Percentiles rank a stretch among this genome's conserved stretches.
phyloP scores from a whole-genome alignment of 1,140 invertebrate species.

The Drusus annulatus region DNA sequence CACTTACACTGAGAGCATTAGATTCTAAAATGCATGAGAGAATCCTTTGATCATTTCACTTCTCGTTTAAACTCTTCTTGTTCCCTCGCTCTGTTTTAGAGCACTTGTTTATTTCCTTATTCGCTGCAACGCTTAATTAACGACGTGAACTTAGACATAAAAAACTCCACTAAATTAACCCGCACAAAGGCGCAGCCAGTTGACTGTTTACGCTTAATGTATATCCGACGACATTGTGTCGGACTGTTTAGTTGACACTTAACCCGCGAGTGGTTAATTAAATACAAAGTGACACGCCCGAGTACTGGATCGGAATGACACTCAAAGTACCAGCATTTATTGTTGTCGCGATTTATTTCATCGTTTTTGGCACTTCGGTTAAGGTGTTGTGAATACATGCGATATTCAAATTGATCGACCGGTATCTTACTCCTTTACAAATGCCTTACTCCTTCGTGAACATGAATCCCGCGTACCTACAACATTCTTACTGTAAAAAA shows the following conservation, averaged over 20 bases:
- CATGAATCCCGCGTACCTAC: no score
- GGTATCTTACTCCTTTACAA: no score
- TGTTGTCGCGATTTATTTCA: no score
- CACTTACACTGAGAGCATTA: neutral
- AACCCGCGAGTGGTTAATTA: no score
- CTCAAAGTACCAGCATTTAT: no score
- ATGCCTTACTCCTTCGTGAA: no score
- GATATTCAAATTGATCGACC: no score
- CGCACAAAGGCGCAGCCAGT: slow-evolving; percentile 1
- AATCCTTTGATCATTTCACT: neutral
- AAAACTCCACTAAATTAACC: slow-evolving; percentile 17
- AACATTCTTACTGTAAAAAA: no score
- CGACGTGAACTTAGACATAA: neutral
- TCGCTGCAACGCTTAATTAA: neutral
- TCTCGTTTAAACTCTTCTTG: neutral
- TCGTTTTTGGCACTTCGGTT: no score
- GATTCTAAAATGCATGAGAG: neutral
- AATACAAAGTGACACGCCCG: no score
- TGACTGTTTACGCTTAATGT: neutral
- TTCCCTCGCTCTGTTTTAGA: neutral
- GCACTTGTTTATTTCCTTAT: neutral
- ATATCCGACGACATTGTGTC: neutral
- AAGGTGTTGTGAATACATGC: no score
- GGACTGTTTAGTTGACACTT: slow-evolving; percentile 8
- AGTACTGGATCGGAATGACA: no score